Percentiles rank a stretch among this genome's conserved stretches.
Evolutionary conservation across 2,113 vertebrate genomes (phyloP).

Genomic region (Xiphophorus couchianus): DNA sequence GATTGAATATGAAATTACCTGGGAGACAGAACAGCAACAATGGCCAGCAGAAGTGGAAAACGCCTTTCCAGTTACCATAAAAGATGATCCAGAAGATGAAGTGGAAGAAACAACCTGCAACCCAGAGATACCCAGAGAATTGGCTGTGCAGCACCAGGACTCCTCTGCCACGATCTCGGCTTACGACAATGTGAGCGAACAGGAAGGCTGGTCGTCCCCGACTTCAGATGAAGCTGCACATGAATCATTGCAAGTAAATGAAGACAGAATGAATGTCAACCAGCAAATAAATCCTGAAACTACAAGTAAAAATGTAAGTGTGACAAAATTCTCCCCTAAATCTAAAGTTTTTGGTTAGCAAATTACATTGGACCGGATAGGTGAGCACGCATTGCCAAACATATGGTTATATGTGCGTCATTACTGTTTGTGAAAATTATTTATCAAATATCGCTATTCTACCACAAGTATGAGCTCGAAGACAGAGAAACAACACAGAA

Average conservation of each 20-base stretch:
- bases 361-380: not conserved
- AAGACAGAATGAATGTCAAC: not conserved
- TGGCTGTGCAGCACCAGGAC: not conserved
- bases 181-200: not conserved
- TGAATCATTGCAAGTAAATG: too few relatives aligned
- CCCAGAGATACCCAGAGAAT: not conserved
- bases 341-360: not conserved
- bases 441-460: too few relatives aligned
- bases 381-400: not conserved
- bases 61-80: not conserved
- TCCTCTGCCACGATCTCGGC: not conserved
- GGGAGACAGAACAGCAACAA: not conserved
- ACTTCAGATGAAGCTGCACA: not conserved
- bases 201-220: not conserved
- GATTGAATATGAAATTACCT: slow-evolving; percentile 22
- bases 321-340: not conserved
- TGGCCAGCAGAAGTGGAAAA: not conserved
- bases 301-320: slow-evolving; percentile 16
- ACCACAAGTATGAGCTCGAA: too few relatives aligned
- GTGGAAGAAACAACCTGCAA: not conserved
- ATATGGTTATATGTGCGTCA: too few relatives aligned
- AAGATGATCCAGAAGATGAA: slow-evolving; percentile 25
- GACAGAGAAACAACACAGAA: too few relatives aligned
- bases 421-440: too few relatives aligned
- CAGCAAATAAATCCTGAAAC: not conserved